Evolutionary conservation across 2,113 vertebrate species (phyloP).

Genomic region (Pseudopipra pipra): DNA sequence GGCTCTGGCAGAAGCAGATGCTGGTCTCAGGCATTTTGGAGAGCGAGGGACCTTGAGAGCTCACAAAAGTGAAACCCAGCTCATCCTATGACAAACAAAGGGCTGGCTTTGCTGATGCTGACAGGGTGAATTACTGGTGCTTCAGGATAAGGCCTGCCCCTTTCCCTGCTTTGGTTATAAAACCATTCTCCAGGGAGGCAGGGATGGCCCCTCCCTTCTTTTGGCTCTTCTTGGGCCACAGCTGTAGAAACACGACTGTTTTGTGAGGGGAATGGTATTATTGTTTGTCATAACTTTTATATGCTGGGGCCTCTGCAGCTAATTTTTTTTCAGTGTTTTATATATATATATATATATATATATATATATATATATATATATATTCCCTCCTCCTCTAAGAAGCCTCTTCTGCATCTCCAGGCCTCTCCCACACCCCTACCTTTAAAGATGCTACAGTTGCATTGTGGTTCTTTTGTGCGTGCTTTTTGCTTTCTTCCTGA

Average conservation of each 20-base stretch:
- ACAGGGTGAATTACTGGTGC: not conserved
- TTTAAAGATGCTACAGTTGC: not conserved
- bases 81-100: not conserved
- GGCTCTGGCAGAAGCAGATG: not conserved
- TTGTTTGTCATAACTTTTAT: slow-evolving; percentile 6
- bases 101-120: rapidly evolving
- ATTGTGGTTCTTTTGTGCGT: rapidly evolving
- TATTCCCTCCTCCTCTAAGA: not conserved
- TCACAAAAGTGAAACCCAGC: not conserved
- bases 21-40: not conserved
- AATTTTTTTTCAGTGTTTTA: not conserved
- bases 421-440: not conserved
- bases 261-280: not conserved
- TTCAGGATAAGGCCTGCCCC: not conserved
- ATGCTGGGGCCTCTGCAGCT: not conserved
- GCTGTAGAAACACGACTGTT: slow-evolving; percentile 50
- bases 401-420: not conserved
- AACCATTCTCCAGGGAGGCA: not conserved
- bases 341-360: too few species aligned
- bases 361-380: not conserved
- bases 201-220: not conserved
- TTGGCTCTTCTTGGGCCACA: slow-evolving; percentile 14
- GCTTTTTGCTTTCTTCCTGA: not conserved
- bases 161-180: not conserved
- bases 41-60: not conserved